These are phyloP conservation scores for Aromia moschata DNA, from an alignment of 2,888 invertebrate species.

Conservation along the genomic window DNA sequence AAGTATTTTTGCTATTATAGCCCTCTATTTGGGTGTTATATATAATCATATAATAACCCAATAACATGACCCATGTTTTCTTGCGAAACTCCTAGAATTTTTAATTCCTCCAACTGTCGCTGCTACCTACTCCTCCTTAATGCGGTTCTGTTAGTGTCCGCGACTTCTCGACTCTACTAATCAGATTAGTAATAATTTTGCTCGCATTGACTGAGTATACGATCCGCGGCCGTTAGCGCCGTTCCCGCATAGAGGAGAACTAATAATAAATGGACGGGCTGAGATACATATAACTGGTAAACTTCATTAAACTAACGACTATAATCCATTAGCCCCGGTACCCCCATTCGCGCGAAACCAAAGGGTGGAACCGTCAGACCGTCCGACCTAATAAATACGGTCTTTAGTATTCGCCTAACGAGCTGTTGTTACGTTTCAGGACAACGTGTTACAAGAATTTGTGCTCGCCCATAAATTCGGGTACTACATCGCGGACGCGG, in stretches of 20 bases:
- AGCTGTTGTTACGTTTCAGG: slow-evolving; percentile 7
- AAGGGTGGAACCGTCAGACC: slow-evolving; percentile 14
- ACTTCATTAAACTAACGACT: slow-evolving; percentile 26
- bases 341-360: slow-evolving; percentile 1
- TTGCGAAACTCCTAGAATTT: too few relatives aligned
- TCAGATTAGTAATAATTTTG: background rate
- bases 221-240: background rate
- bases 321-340: slow-evolving; percentile 19
- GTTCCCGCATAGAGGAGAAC: slow-evolving; percentile 1
- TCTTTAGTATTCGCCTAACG: slow-evolving; percentile 13
- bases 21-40: too few relatives aligned
- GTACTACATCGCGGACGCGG: background rate
- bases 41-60: too few relatives aligned
- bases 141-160: too few relatives aligned
- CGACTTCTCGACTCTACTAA: too few relatives aligned
- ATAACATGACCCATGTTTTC: too few relatives aligned
- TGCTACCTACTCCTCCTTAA: too few relatives aligned
- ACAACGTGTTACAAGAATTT: slow-evolving; percentile 7
- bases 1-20: too few relatives aligned
- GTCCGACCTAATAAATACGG: slow-evolving; percentile 12
- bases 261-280: slow-evolving; percentile 17
- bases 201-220: background rate
- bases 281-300: slow-evolving; percentile 15
- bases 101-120: too few relatives aligned
- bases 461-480: background rate